phyloP scores from a whole-genome alignment of 2,888 invertebrate species.

The Pristionchus japonicus region DNA sequence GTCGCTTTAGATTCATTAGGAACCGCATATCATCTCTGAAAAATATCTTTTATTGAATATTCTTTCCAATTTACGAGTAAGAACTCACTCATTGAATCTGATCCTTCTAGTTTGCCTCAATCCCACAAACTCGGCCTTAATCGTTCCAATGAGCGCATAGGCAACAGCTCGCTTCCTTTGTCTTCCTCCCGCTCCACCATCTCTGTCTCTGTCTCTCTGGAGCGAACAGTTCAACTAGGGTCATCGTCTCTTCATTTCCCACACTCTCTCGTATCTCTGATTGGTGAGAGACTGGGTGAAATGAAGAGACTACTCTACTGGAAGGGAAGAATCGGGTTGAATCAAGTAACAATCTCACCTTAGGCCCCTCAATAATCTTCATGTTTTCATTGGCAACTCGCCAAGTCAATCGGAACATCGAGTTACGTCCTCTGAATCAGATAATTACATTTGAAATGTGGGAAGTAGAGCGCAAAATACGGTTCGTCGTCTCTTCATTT shows the following conservation, averaged over 20 bases:
- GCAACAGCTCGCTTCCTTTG: constrained; percentile 47
- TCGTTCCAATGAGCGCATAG: constrained; percentile 67
- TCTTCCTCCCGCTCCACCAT: constrained; percentile 38
- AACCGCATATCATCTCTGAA: constrained; percentile 59
- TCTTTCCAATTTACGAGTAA: not conserved
- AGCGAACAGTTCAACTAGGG: not conserved
- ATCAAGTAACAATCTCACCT: too few relatives aligned
- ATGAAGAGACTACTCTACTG: too few relatives aligned
- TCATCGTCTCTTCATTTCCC: not conserved
- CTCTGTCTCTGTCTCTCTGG: not conserved
- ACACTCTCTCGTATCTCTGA: not conserved
- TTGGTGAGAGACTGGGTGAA: too few relatives aligned
- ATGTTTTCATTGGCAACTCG: constrained; percentile 59
- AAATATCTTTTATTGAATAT: not conserved
- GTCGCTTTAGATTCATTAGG: constrained; percentile 66
- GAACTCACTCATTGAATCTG: constrained; percentile 59
- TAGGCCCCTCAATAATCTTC: constrained; percentile 70
- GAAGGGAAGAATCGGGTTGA: too few relatives aligned
- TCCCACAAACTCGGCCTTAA: constrained; percentile 67
- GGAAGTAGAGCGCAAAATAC: too few relatives aligned
- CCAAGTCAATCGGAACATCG: constrained; percentile 69
- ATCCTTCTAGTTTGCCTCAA: constrained; percentile 64
- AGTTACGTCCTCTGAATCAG: constrained; percentile 50
- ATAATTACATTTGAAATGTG: not conserved
- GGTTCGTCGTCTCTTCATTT: too few relatives aligned